Percentiles rank a stretch among this genome's conserved stretches.
phyloP scores from a whole-genome alignment of 2,797 vertebrate species.

The Muscicapa comitata region DNA sequence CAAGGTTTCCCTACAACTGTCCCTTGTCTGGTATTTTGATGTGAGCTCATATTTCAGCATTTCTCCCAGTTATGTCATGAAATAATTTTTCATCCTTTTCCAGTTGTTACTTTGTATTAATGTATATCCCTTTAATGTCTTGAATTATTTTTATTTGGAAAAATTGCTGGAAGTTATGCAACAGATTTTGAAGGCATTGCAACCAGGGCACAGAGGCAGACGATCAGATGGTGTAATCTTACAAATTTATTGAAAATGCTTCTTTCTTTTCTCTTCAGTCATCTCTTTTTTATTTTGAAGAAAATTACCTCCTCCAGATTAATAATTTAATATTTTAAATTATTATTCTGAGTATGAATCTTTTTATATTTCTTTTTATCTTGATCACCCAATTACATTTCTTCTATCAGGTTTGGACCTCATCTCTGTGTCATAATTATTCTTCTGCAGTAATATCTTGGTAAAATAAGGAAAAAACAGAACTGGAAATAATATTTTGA shows the following conservation, averaged over 20 bases:
- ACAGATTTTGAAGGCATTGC: background rate
- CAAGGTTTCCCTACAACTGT: background rate
- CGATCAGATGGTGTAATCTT: background rate
- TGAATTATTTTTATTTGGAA: background rate
- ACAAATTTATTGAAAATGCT: background rate
- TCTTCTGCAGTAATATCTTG: background rate
- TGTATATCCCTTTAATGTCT: background rate
- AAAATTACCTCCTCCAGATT: background rate
- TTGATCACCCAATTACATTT: background rate
- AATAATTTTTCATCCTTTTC: background rate
- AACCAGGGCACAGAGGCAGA: background rate
- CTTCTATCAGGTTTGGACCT: background rate
- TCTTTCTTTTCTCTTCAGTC: background rate
- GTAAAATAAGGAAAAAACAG: background rate
- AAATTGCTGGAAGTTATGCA: background rate
- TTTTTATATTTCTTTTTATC: background rate
- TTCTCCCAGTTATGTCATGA: background rate
- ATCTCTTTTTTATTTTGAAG: background rate
- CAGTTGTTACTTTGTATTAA: background rate
- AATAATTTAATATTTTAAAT: background rate
- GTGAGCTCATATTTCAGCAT: background rate
- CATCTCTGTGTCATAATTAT: background rate
- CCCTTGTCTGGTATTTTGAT: background rate
- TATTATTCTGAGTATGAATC: background rate
- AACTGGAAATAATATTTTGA: background rate